These are phyloP conservation scores for Orycteropus afer DNA, from an alignment of 2,113 vertebrate genomes.

Conservation along the genomic window DNA sequence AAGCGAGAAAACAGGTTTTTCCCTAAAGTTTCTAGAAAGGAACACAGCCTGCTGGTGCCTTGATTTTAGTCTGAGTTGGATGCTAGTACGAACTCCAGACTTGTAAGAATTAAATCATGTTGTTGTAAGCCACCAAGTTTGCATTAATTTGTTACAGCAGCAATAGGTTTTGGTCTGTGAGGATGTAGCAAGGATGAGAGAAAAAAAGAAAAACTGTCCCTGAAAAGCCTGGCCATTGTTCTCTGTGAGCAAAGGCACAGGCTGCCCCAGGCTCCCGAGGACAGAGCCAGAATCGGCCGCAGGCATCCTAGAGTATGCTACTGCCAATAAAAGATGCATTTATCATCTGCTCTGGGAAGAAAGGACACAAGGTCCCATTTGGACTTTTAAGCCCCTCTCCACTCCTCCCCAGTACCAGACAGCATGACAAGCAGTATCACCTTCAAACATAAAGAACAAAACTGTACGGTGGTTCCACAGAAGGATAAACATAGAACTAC, in stretches of 20 bases:
- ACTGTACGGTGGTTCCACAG: background rate
- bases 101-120: background rate
- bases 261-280: background rate
- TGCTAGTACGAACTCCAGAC: background rate
- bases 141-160: background rate
- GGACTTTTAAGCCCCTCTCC: background rate
- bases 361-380: fast-evolving
- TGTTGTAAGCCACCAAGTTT: background rate
- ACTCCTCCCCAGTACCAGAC: background rate
- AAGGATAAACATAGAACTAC: background rate
- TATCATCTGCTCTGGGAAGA: background rate
- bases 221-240: background rate
- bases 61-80: background rate
- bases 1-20: background rate
- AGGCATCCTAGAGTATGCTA: too few species aligned
- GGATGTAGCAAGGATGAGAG: background rate
- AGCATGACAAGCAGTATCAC: background rate
- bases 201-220: background rate
- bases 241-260: background rate
- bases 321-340: background rate
- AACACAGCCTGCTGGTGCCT: background rate
- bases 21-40: background rate
- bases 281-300: background rate
- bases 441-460: background rate
- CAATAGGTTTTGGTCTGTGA: background rate